phyloP scores from a whole-genome alignment of 2,113 vertebrate species.

The Ardeotis arabs region DNA sequence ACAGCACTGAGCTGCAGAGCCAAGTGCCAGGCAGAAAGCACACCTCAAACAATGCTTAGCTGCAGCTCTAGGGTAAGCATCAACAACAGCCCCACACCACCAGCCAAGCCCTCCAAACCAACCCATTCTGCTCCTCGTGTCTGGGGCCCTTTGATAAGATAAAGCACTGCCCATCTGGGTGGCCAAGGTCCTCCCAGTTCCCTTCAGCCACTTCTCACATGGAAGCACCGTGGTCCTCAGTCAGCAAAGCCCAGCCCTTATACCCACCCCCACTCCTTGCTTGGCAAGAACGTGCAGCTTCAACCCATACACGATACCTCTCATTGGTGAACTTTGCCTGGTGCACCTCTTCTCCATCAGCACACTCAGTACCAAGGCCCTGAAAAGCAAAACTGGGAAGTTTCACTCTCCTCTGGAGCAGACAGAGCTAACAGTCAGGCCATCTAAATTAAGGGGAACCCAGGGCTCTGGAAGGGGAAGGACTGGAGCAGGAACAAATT shows the following conservation, averaged over 20 bases:
- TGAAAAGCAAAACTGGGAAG: constrained; percentile 51
- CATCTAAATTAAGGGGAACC: background rate
- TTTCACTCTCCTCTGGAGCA: background rate
- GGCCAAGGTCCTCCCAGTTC: background rate
- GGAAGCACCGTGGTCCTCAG: background rate
- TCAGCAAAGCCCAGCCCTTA: background rate
- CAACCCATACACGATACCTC: constrained; percentile 74
- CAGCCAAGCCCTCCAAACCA: background rate
- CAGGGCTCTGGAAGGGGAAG: background rate
- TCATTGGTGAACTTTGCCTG: constrained; percentile 85
- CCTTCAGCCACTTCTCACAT: background rate
- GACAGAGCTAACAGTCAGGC: background rate
- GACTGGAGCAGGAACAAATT: background rate
- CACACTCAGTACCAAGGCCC: constrained; percentile 82
- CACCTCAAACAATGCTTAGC: background rate
- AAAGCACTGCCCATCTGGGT: background rate
- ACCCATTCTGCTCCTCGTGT: fast-evolving
- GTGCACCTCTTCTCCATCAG: constrained; percentile 57
- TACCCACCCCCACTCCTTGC: background rate
- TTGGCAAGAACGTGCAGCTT: background rate
- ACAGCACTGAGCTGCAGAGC: background rate
- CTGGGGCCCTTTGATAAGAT: background rate
- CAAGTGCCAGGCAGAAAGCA: background rate
- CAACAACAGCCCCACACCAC: fast-evolving
- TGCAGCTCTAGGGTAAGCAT: background rate